phyloP scores from a whole-genome alignment of 2,797 vertebrate genomes.

The Florisuga fusca region DNA sequence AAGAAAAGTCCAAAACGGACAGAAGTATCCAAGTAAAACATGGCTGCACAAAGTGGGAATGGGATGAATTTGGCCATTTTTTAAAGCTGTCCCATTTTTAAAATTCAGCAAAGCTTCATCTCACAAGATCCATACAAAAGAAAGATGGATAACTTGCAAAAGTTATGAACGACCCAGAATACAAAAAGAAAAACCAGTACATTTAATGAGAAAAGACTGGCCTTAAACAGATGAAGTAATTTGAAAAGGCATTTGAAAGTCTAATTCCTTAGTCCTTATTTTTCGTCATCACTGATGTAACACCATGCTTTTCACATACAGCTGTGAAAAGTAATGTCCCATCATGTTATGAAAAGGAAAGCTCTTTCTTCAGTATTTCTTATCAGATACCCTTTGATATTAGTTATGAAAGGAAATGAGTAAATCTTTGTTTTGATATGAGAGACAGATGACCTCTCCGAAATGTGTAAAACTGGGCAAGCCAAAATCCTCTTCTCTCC shows the following conservation, averaged over 20 bases:
- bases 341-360: not conserved
- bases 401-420: not conserved
- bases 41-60: not conserved
- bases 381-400: not conserved
- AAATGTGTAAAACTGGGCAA: not conserved
- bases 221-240: not conserved
- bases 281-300: not conserved
- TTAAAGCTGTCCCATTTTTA: not conserved
- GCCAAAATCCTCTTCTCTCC: not conserved
- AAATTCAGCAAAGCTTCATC: accelerated
- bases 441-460: not conserved
- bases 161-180: not conserved
- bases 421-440: not conserved
- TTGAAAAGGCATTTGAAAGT: not conserved
- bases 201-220: not conserved
- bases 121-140: not conserved
- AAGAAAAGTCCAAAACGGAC: not conserved
- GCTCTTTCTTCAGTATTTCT: not conserved
- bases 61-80: not conserved
- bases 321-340: not conserved
- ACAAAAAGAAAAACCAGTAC: not conserved
- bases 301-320: not conserved
- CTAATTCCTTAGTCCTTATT: not conserved
- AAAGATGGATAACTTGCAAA: not conserved
- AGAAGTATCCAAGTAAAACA: not conserved